Evolutionary conservation across 2,888 invertebrate species (phyloP).

Genomic region (Phorcus lineatus): DNA sequence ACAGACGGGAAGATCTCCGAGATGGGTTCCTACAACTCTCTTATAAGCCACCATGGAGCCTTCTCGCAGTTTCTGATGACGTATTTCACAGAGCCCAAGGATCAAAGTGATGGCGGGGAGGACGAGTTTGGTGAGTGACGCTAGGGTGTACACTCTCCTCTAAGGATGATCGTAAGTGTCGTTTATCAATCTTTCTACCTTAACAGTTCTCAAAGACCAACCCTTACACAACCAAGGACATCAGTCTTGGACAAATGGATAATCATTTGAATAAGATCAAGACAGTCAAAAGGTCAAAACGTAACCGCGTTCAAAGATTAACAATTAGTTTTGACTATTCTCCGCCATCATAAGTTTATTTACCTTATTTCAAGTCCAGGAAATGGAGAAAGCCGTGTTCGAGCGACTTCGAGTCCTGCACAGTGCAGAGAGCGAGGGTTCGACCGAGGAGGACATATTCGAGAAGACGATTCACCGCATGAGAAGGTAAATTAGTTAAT

Average conservation of each 20-base stretch:
- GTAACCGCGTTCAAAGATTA: no score
- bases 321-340: no score
- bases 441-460: not conserved
- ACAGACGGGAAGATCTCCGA: constrained; percentile 91
- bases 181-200: no score
- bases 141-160: no score
- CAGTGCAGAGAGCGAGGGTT: not conserved
- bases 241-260: no score
- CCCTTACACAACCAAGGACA: no score
- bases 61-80: constrained; percentile 79
- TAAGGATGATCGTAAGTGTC: no score
- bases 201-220: no score
- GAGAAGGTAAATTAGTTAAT: not conserved
- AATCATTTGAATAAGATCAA: no score
- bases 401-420: not conserved
- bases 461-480: not conserved
- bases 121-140: not conserved
- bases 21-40: constrained; percentile 90
- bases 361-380: not conserved
- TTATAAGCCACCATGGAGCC: constrained; percentile 85
- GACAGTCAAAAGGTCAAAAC: no score
- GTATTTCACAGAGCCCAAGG: constrained; percentile 65
- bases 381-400: constrained; percentile 4
- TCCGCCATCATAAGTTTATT: no score
- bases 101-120: not conserved